Percentiles rank a stretch among this genome's conserved stretches.
Evolutionary conservation across 2,888 invertebrate species (phyloP).

Genomic region (Cantharis rufa): DNA sequence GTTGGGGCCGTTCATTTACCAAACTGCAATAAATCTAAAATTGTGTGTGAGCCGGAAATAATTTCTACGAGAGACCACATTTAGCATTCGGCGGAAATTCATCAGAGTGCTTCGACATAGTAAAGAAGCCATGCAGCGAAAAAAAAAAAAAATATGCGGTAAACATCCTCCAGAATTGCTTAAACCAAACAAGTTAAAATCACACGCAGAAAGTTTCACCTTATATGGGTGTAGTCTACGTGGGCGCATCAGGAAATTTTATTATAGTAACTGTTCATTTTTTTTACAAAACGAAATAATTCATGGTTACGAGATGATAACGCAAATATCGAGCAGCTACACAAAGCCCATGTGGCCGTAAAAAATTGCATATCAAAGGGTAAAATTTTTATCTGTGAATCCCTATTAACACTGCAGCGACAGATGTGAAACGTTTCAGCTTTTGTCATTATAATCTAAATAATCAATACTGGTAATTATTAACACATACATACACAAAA

Average conservation of each 20-base stretch:
- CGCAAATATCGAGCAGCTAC: background rate
- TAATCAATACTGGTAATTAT: background rate
- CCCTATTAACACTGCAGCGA: constrained; percentile 17
- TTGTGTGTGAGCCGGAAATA: background rate
- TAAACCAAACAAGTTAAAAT: background rate
- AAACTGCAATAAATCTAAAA: background rate
- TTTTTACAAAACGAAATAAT: background rate
- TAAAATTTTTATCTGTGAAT: constrained; percentile 32
- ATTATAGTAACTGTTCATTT: background rate
- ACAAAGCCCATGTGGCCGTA: constrained; percentile 27
- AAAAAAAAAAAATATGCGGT: background rate
- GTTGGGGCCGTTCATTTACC: background rate
- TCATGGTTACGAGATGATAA: background rate
- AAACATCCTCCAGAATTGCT: background rate
- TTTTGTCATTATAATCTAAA: constrained; percentile 1
- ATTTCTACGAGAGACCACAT: constrained; percentile 8
- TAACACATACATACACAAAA: background rate
- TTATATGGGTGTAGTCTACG: background rate
- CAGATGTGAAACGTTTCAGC: constrained; percentile 33
- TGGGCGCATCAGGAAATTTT: background rate
- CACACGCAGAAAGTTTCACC: background rate
- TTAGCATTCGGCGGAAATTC: constrained; percentile 13
- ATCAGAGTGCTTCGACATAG: constrained; percentile 18
- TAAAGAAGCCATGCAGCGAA: background rate
- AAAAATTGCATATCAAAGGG: constrained; percentile 34